These are phyloP conservation scores for Chloroclysta siterata DNA, from an alignment of 2,888 invertebrate genomes.

Conservation along the genomic window DNA sequence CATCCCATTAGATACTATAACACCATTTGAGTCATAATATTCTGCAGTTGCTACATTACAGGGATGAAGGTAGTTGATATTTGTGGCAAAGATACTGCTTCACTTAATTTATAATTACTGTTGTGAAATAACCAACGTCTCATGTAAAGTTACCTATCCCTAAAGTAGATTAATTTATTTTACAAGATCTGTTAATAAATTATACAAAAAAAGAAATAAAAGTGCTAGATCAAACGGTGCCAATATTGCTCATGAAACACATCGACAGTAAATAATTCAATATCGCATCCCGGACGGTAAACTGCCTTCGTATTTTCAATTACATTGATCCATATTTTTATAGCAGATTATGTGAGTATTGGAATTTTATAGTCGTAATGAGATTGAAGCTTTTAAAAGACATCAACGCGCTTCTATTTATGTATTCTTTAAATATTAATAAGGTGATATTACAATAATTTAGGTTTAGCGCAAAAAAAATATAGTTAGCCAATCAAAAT, in stretches of 20 bases:
- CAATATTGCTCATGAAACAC: conserved; percentile 24
- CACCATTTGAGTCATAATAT: not conserved
- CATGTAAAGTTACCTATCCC: too few species aligned
- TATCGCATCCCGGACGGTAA: conserved; percentile 46
- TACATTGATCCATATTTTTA: conserved; percentile 19
- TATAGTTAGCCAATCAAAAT: too few species aligned
- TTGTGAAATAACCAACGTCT: too few species aligned
- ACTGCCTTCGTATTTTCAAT: conserved; percentile 35
- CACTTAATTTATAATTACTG: too few species aligned
- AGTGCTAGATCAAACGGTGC: not conserved
- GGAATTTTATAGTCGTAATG: not conserved
- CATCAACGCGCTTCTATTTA: conserved; percentile 9
- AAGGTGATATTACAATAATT: not conserved
- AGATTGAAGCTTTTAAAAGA: conserved; percentile 7
- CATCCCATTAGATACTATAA: not conserved
- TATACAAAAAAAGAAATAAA: not conserved
- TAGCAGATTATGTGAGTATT: conserved; percentile 1
- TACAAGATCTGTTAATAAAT: not conserved
- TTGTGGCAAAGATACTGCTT: too few species aligned
- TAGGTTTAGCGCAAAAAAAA: too few species aligned
- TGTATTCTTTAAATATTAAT: not conserved
- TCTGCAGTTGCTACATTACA: not conserved
- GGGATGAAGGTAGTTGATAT: not conserved
- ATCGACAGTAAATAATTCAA: conserved; percentile 41
- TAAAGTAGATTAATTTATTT: too few species aligned